These are phyloP conservation scores for Aphelocoma californica DNA, from an alignment of 2,797 vertebrate species.

Conservation along the genomic window DNA sequence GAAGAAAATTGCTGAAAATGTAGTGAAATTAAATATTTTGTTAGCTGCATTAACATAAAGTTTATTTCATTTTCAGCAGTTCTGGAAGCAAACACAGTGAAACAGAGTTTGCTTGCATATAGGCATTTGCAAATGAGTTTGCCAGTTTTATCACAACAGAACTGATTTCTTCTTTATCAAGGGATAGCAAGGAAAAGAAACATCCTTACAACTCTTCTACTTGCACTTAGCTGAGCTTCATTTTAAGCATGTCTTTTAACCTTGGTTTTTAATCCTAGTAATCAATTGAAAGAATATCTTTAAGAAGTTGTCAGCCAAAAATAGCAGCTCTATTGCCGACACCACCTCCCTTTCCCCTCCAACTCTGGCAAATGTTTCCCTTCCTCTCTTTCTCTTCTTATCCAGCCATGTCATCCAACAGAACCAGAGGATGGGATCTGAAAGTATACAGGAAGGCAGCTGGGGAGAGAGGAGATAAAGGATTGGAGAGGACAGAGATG, in stretches of 20 bases:
- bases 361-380: not conserved
- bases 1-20: not conserved
- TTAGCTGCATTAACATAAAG: not conserved
- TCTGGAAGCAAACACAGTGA: not conserved
- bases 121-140: not conserved
- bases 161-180: not conserved
- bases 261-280: not conserved
- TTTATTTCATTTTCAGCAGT: not conserved
- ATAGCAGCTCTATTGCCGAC: not conserved
- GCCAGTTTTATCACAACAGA: not conserved
- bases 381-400: not conserved
- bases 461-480: not conserved
- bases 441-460: not conserved
- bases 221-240: not conserved
- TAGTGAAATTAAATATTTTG: not conserved
- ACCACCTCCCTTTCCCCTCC: not conserved
- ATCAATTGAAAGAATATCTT: not conserved
- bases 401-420: not conserved
- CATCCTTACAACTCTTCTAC: not conserved
- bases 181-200: not conserved
- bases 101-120: not conserved
- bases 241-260: not conserved
- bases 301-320: not conserved
- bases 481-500: not conserved
- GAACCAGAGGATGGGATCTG: not conserved